Evolutionary conservation across 2,888 invertebrate genomes (phyloP).

Genomic region (Aleiodes leptofemur): DNA sequence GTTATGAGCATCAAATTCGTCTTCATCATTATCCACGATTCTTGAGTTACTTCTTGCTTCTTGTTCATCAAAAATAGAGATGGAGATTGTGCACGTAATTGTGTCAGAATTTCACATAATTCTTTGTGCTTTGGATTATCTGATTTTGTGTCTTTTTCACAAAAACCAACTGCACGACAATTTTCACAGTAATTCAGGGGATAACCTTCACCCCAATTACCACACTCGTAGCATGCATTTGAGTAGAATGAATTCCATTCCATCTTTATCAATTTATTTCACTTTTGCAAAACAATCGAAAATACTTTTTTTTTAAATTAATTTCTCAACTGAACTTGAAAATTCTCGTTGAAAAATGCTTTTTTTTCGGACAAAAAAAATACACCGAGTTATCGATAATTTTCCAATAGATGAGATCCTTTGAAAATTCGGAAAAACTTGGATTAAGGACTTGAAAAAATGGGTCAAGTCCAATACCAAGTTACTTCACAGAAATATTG

Average conservation of each 20-base stretch:
- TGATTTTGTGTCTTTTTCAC: slow-evolving; percentile 65
- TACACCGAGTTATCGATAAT: too few relatives aligned
- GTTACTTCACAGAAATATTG: too few relatives aligned
- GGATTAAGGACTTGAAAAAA: too few relatives aligned
- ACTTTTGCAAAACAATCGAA: neutral
- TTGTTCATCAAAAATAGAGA: neutral
- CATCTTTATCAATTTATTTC: neutral
- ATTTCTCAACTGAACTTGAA: too few relatives aligned
- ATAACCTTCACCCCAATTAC: slow-evolving; percentile 60
- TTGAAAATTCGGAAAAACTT: too few relatives aligned
- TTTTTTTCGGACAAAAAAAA: too few relatives aligned
- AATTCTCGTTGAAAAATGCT: too few relatives aligned
- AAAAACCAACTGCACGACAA: slow-evolving; percentile 71
- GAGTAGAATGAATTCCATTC: slow-evolving; percentile 62
- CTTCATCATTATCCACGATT: slow-evolving; percentile 60
- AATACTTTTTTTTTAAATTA: too few relatives aligned
- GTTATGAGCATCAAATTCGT: slow-evolving; percentile 62
- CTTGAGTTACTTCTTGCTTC: slow-evolving; percentile 37
- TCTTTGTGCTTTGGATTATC: slow-evolving; percentile 70
- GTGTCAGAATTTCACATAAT: slow-evolving; percentile 60
- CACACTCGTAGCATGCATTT: slow-evolving; percentile 72
- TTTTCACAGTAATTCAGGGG: slow-evolving; percentile 66
- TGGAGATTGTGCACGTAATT: slow-evolving; percentile 16
- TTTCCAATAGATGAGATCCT: too few relatives aligned
- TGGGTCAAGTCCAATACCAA: too few relatives aligned